A percentile compares a stretch with the other conserved stretches of the same genome.
phyloP scores from a whole-genome alignment of 2,113 vertebrate genomes.

The Erythrocercus mccallii region DNA sequence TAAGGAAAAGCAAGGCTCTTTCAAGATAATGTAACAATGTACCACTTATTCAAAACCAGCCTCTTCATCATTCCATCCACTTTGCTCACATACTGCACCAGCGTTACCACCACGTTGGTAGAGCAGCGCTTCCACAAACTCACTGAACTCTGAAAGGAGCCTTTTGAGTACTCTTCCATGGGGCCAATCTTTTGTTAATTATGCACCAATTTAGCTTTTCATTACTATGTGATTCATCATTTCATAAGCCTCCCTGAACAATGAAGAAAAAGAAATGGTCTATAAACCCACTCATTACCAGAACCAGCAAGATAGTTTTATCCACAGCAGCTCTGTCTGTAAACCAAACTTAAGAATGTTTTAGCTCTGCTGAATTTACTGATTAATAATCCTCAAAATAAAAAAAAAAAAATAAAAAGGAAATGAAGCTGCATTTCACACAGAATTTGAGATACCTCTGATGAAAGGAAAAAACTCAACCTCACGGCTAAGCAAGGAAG shows the following conservation, averaged over 20 bases:
- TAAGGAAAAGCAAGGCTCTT: neutral
- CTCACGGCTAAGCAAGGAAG: neutral
- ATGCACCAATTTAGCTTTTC: neutral
- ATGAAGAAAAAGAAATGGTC: neutral
- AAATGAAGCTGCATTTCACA: neutral
- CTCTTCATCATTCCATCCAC: neutral
- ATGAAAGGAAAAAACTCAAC: neutral
- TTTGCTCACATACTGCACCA: neutral
- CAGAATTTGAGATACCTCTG: neutral
- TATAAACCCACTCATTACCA: neutral
- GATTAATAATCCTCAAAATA: neutral
- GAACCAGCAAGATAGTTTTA: neutral
- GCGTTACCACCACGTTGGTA: accelerated
- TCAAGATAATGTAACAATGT: neutral
- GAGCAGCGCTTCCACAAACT: neutral
- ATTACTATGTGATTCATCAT: neutral
- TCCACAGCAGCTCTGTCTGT: neutral
- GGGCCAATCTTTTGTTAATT: neutral
- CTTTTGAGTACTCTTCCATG: neutral
- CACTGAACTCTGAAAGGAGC: neutral
- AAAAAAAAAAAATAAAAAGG: neutral
- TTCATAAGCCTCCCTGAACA: neutral
- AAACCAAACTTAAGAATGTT: neutral
- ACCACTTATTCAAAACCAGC: neutral
- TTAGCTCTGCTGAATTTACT: neutral